Base-by-base conservation (phyloP, 2,113 vertebrate genomes). In the Cathartes aura region DNA sequence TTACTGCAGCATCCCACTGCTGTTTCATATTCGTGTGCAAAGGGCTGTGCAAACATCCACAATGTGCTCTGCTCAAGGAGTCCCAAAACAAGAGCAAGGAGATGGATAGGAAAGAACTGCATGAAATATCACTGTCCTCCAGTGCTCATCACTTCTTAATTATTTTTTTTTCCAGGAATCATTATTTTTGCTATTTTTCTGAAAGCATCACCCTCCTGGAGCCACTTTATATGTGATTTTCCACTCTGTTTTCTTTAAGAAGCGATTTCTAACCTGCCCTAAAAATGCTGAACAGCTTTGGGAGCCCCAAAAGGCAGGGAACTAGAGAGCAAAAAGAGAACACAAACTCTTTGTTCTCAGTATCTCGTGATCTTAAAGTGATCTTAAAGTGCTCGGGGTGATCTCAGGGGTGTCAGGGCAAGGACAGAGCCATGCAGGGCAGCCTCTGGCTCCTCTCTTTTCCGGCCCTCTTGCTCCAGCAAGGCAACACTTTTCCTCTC, bases 341-440 rank as follows among this genome's bases (percentile, higher is more conserved):
- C 86, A 95, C 66, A 86, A 75, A 83, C 58, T 56, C 90, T 93
- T 96, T 95, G 95, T 95, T 95, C 88, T 84, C 84, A 36, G 36
- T 89, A 93, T 95, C 95, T 95, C 7, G 32, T 71, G 87, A 95
- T 91, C 95, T 95, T 74, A 55, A 91, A 94, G 32, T 71, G 87
- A 95, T 91, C 95, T 95, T 74, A 55, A 91, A 94, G 76, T 11
- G 34, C 94, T 94, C 2, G 0, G 42, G 87, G 92, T 95, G 92
- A 74, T 91, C 81, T 80, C 81, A 73, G 55, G 83, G 81, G 76
- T 91, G 59, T 71, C 92, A 91, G 87, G 78, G 72, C 75, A 83
- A 90, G 76, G 83, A 94, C 56, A 72, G 74, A 85, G 59, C 21
- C 42, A 71, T 4, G 2, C 36, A 45, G 73, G 89, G 53, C 66